phyloP scores from a whole-genome alignment of 1,140 invertebrate genomes.

The Listronotus bonariensis region DNA sequence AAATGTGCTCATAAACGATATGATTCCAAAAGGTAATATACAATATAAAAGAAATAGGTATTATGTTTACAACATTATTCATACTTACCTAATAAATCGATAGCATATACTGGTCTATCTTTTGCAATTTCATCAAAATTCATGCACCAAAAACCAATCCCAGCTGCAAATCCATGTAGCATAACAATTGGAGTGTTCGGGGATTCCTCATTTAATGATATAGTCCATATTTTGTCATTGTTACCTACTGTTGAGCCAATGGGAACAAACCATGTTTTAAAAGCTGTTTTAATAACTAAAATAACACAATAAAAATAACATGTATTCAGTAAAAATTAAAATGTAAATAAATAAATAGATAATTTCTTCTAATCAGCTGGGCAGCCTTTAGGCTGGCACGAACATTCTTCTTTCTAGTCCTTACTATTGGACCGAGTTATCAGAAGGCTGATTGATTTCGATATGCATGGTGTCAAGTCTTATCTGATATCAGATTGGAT shows the following conservation, averaged over 20 bases:
- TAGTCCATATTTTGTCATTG: conserved; percentile 84
- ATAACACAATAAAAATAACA: conserved; percentile 9
- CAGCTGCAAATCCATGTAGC: conserved; percentile 92
- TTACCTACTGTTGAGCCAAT: conserved; percentile 76
- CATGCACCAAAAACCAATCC: conserved; percentile 89
- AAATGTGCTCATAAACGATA: no score
- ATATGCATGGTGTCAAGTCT: no score
- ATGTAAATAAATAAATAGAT: conserved; percentile 1
- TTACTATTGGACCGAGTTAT: no score
- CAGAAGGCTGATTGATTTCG: no score
- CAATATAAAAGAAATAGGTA: no score
- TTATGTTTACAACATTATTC: background rate
- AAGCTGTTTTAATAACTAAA: conserved; percentile 73
- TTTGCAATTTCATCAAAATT: conserved; percentile 83
- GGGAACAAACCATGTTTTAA: conserved; percentile 81
- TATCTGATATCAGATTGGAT: no score
- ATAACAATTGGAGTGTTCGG: conserved; percentile 82
- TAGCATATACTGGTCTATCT: conserved; percentile 86
- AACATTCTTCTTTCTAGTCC: no score
- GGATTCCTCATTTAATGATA: conserved; percentile 75
- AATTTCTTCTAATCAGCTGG: background rate
- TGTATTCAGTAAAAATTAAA: background rate
- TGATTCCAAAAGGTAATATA: no score
- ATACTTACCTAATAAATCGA: conserved; percentile 82
- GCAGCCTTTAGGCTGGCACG: no score